These are phyloP conservation scores for Theretra japonica DNA, from an alignment of 2,888 invertebrate genomes.

Conservation along the genomic window DNA sequence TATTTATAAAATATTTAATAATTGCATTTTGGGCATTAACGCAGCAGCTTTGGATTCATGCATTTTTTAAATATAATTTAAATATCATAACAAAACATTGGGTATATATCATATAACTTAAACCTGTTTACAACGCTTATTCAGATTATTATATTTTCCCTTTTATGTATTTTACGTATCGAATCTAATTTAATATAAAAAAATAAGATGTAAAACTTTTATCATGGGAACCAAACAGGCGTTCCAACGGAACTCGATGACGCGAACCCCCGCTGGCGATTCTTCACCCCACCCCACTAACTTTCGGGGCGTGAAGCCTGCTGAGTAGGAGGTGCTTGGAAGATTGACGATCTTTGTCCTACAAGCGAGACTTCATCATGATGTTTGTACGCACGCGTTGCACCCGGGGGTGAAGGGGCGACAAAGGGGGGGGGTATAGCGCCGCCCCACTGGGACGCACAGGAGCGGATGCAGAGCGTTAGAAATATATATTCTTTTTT, in stretches of 20 bases:
- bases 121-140: no score
- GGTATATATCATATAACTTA: no score
- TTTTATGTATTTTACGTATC: not conserved
- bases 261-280: not conserved
- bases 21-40: no score
- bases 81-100: no score
- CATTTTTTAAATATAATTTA: no score
- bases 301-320: not conserved
- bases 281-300: not conserved
- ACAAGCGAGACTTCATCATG: not conserved
- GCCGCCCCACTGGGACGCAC: not conserved
- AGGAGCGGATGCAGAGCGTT: not conserved
- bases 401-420: not conserved
- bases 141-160: no score
- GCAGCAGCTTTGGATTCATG: no score
- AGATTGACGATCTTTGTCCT: not conserved
- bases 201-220: not conserved
- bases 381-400: conserved; percentile 22
- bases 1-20: no score
- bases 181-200: not conserved
- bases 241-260: not conserved
- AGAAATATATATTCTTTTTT: not conserved
- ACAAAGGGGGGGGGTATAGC: not conserved
- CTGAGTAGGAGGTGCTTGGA: not conserved
- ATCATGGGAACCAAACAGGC: not conserved